Conservation (phyloP, 2,888 invertebrate genomes). For the Dione juno region DNA sequence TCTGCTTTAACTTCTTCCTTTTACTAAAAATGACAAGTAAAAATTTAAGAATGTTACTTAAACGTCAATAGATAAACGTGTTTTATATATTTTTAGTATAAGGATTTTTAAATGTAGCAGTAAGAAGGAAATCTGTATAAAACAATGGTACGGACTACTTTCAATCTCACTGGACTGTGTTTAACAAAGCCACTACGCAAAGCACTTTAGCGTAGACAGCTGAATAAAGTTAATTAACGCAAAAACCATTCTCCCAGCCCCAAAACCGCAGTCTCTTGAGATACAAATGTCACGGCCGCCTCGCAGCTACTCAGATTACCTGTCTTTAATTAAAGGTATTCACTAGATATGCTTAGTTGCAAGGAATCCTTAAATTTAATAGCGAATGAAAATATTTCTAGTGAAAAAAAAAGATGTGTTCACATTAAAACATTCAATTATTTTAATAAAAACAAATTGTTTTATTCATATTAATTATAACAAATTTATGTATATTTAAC, state of each 20-base stretch:
- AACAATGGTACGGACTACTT: neutral
- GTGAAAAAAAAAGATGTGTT: neutral
- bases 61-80: neutral
- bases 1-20: neutral
- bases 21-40: neutral
- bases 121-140: no score
- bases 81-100: neutral
- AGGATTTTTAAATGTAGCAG: no score
- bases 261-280: conserved; percentile 40
- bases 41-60: neutral
- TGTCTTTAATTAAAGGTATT: conserved; percentile 63
- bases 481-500: conserved; percentile 1
- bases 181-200: conserved; percentile 22
- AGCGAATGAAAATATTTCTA: conserved; percentile 10
- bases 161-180: conserved; percentile 19
- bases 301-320: conserved; percentile 49
- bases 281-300: conserved; percentile 41
- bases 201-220: conserved; percentile 28
- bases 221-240: conserved; percentile 42
- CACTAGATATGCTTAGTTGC: conserved; percentile 60
- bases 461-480: conserved; percentile 7
- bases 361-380: conserved; percentile 28
- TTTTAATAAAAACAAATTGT: neutral
- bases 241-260: conserved; percentile 39
- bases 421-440: neutral